Conservation (phyloP, 2,113 vertebrate species). For the Pseudopipra pipra region DNA sequence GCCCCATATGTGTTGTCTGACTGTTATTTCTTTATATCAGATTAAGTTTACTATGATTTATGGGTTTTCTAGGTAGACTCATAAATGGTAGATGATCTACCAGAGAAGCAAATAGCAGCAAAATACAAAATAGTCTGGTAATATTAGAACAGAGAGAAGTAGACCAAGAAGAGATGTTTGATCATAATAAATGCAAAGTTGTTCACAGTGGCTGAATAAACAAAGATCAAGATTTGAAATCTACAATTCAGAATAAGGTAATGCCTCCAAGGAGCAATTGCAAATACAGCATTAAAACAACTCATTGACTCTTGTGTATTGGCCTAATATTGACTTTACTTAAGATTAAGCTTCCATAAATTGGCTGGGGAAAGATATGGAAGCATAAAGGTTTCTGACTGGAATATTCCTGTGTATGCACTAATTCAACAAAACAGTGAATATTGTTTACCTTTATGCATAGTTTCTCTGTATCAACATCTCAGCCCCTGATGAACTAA, state of each 20-base stretch:
- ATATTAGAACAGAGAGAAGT: neutral
- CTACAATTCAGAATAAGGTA: neutral
- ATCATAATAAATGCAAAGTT: neutral
- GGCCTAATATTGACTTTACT: slow-evolving; percentile 37
- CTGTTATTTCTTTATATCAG: neutral
- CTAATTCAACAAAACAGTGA: neutral
- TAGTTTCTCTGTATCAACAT: neutral
- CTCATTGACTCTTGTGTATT: slow-evolving; percentile 18
- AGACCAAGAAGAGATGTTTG: neutral
- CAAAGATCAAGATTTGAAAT: neutral
- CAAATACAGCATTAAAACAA: neutral
- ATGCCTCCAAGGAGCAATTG: neutral
- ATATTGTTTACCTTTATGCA: neutral
- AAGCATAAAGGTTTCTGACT: neutral
- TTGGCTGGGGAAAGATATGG: neutral
- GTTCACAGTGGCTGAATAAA: slow-evolving; percentile 2
- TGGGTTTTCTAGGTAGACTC: neutral
- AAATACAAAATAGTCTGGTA: neutral
- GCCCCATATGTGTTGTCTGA: neutral
- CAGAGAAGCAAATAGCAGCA: neutral
- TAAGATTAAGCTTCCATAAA: slow-evolving; percentile 8
- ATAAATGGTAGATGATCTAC: neutral
- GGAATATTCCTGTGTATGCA: neutral
- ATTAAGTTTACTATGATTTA: neutral
- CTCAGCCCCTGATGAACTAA: neutral